Conservation (phyloP, 2,888 invertebrate species). For the Pharmacophagus antenor region DNA sequence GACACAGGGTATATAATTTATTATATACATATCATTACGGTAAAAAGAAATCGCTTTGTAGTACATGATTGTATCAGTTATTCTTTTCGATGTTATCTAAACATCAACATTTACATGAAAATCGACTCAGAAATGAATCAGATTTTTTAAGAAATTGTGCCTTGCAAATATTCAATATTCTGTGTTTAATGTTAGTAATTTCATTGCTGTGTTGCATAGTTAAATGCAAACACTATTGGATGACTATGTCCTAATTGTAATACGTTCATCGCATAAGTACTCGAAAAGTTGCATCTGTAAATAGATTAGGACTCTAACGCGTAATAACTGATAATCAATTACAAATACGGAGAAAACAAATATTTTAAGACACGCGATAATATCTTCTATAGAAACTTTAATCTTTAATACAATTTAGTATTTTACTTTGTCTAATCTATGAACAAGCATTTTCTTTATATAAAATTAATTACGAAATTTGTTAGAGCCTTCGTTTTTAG, state of each 20-base stretch:
- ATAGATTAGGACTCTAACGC: constrained; percentile 47
- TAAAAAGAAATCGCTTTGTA: constrained; percentile 60
- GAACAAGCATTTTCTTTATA: constrained; percentile 42
- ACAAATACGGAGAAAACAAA: not conserved
- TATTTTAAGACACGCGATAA: not conserved
- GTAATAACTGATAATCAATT: constrained; percentile 28
- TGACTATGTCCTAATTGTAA: constrained; percentile 30
- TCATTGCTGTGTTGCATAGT: constrained; percentile 57
- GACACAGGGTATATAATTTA: constrained; percentile 76
- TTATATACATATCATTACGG: constrained; percentile 73
- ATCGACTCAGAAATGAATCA: constrained; percentile 54
- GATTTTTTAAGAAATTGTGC: constrained; percentile 81
- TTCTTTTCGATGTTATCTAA: constrained; percentile 61
- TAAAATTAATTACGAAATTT: constrained; percentile 51
- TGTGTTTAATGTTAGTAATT: constrained; percentile 78
- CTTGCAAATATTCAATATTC: constrained; percentile 80
- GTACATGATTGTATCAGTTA: constrained; percentile 50
- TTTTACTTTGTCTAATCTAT: constrained; percentile 40
- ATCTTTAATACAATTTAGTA: constrained; percentile 10
- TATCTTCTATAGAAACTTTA: not conserved
- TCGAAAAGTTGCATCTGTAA: constrained; percentile 38
- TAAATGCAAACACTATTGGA: constrained; percentile 35
- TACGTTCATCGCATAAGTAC: constrained; percentile 35
- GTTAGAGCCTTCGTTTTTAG: constrained; percentile 58
- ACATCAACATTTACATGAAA: constrained; percentile 65